Evolutionary conservation across 2,113 vertebrate genomes (phyloP).

Genomic region (Lipotes vexillifer): DNA sequence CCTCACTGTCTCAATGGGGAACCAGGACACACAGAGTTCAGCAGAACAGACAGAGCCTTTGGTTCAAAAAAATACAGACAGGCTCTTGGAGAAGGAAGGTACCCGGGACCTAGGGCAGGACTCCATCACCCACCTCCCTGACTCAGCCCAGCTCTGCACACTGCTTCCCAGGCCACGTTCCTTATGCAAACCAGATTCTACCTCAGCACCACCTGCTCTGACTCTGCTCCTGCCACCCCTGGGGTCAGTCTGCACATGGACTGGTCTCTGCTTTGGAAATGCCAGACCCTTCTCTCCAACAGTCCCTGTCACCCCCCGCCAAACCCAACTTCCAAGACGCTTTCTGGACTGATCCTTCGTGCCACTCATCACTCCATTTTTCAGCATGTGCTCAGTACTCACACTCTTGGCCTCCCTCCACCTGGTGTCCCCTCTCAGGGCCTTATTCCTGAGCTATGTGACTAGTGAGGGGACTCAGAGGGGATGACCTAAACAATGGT

Average conservation of each 20-base stretch:
- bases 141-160: background rate
- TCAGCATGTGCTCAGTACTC: background rate
- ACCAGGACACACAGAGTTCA: background rate
- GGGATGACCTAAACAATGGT: too few species aligned
- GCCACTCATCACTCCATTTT: background rate
- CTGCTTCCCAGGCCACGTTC: background rate
- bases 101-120: background rate
- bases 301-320: background rate
- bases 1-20: background rate
- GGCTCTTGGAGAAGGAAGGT: background rate
- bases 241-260: background rate
- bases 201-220: accelerated
- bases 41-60: background rate
- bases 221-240: background rate
- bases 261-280: background rate
- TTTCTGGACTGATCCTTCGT: background rate
- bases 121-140: background rate
- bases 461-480: background rate
- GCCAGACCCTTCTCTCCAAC: background rate
- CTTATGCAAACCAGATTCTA: background rate
- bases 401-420: background rate
- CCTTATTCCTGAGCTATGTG: background rate
- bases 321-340: background rate
- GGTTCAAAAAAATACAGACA: background rate
- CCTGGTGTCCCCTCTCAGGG: background rate